Conservation (phyloP, 2,888 invertebrate species). For the Sminthurinus aureus region DNA sequence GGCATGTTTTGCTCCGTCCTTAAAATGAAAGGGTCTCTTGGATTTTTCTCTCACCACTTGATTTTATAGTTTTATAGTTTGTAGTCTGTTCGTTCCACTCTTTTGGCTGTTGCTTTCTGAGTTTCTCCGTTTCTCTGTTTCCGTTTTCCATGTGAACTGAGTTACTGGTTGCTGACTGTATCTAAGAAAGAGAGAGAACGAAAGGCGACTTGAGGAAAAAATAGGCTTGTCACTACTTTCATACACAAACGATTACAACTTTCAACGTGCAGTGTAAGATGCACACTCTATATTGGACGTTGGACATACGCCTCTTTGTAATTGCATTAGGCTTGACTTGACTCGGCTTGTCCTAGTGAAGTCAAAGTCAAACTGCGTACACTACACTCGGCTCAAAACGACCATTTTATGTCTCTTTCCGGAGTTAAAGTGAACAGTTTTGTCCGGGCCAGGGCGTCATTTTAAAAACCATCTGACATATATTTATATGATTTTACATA, state of each 20-base stretch:
- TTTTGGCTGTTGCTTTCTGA: not conserved
- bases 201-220: no score
- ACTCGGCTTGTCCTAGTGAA: no score
- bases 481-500: not conserved
- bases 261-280: no score
- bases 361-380: no score
- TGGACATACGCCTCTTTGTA: constrained; percentile 11
- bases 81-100: not conserved
- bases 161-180: not conserved
- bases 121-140: not conserved
- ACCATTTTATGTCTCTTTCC: constrained; percentile 33
- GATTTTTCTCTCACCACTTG: not conserved
- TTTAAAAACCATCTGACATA: not conserved
- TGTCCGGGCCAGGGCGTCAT: constrained; percentile 1
- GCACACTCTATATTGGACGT: no score
- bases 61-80: not conserved
- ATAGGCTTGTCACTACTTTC: no score
- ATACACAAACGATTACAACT: no score
- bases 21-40: not conserved
- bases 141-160: not conserved
- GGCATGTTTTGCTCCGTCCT: not conserved
- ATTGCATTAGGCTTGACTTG: constrained; percentile 21
- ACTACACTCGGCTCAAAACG: not conserved
- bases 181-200: not conserved
- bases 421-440: constrained; percentile 26